Base-by-base conservation (phyloP, 2,888 invertebrate species). In the Didymodactylos carnosus region DNA sequence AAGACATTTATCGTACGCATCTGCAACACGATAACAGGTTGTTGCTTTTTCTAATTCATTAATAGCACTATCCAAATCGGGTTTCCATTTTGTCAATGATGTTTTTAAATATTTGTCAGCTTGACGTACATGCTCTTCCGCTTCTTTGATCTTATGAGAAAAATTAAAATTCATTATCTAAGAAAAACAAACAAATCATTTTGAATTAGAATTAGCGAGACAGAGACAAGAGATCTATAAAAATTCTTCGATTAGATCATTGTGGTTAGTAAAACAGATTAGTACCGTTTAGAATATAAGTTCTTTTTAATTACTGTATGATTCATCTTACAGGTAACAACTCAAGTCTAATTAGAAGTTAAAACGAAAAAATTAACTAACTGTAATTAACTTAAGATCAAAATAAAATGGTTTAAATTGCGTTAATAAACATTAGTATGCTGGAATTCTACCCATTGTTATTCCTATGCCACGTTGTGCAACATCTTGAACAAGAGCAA, bases 341-440 rank as follows among this genome's bases (percentile, higher is more conserved):
- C n/a, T n/a, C n/a, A n/a, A n/a, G n/a, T n/a, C 16, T 27, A 40
- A n/a, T 35, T 35, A 7, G 27, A 43, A 39, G 19, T 7, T n/a
- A 27, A 8, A 29, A 13, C 13, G 41, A 43, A 40, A 13, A 19
- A 53, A 62, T 27, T 41, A 16, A 23, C 25, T 23, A n/a, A 16
- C 53, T 35, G 43, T 53, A 7, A 49, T 13, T 72, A 46, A 89
- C 88, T 88, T 89, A 83, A 90, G 91, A 84, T 97, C 95, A 81
- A 92, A 91, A 83, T 98, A 98, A 81, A 97, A 98, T 82, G 92
- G 92, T 84, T 97, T 95, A 69, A 98, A 85, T 83, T 97, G 95
- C 14, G 94, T 91, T 89, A 97, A 94, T 81, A 92, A 95, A 80
- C 95, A 87, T 82, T 98, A 94, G 84, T 97, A 98, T 0, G 92